Conservation (phyloP, 2,797 vertebrate species). For the Acanthurus leucopareius region DNA sequence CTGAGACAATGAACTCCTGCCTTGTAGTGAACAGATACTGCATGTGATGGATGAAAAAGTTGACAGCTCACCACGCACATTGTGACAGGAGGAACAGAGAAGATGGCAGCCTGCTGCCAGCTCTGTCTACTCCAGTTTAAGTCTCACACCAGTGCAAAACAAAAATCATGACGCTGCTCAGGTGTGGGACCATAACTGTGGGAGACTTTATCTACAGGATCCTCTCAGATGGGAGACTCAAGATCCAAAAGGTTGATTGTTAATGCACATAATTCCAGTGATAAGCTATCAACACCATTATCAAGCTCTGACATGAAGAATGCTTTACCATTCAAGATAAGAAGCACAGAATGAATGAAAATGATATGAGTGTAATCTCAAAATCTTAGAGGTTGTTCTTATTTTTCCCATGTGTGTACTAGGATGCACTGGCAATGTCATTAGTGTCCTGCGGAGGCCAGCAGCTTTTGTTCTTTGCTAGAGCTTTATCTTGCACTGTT, state of each 20-base stretch:
- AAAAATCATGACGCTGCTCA: constrained; percentile 88
- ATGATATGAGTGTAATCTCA: not conserved
- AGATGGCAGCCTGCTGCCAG: constrained; percentile 43
- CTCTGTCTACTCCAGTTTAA: constrained; percentile 86
- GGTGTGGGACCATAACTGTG: constrained; percentile 90
- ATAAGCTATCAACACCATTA: not conserved
- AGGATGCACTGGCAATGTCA: too few relatives aligned
- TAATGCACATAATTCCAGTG: not conserved
- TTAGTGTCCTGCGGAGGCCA: too few relatives aligned
- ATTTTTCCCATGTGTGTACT: too few relatives aligned
- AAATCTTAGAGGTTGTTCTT: too few relatives aligned
- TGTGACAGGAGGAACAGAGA: constrained; percentile 41
- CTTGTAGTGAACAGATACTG: constrained; percentile 5
- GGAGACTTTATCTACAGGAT: constrained; percentile 68
- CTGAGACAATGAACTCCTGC: constrained; percentile 8
- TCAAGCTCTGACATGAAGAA: not conserved
- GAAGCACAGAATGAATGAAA: not conserved
- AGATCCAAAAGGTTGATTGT: not conserved
- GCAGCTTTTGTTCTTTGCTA: too few relatives aligned
- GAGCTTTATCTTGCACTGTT: too few relatives aligned
- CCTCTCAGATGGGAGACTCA: not conserved
- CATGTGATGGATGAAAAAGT: constrained; percentile 29
- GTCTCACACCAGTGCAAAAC: constrained; percentile 93
- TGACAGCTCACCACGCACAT: constrained; percentile 33
- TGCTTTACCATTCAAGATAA: not conserved